Conservation (phyloP, 2,888 invertebrate species). For the Drosophila prolongata region DNA sequence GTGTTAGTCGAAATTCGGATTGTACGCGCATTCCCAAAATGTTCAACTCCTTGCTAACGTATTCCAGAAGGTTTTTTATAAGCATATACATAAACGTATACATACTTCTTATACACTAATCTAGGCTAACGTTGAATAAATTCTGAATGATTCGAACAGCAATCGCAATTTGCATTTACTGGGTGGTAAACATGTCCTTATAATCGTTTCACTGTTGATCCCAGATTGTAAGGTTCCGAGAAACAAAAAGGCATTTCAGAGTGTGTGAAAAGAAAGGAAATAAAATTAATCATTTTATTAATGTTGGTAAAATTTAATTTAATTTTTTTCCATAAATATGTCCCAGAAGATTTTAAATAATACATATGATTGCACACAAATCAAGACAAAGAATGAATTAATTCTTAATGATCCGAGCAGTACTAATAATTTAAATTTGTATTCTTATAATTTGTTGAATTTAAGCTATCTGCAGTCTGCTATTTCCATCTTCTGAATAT, state of each 20-base stretch:
- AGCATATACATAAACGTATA: slow-evolving; percentile 53
- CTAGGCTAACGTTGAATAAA: slow-evolving; percentile 65
- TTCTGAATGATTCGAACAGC: slow-evolving; percentile 42
- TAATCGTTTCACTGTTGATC: too few relatives aligned
- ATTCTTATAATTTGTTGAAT: too few relatives aligned
- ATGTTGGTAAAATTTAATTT: too few relatives aligned
- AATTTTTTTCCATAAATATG: neutral
- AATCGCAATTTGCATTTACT: neutral
- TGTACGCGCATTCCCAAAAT: slow-evolving; percentile 37
- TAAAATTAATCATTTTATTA: too few relatives aligned
- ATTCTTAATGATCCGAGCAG: neutral
- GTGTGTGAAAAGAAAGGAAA: too few relatives aligned
- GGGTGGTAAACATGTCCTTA: neutral
- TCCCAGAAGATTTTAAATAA: neutral
- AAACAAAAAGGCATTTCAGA: too few relatives aligned
- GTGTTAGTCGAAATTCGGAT: slow-evolving; percentile 35
- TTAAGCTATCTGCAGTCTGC: too few relatives aligned
- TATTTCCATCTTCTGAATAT: too few relatives aligned
- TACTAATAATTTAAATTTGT: slow-evolving; percentile 1
- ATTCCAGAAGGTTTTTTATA: slow-evolving; percentile 49
- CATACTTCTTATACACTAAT: slow-evolving; percentile 64
- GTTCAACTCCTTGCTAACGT: slow-evolving; percentile 47
- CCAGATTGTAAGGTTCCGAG: too few relatives aligned
- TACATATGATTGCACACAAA: neutral
- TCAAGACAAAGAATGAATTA: neutral